A percentile compares a stretch with the other conserved stretches of the same genome.
phyloP scores from a whole-genome alignment of 37 sponge, comb jelly and placozoan genomes.

The Amphimedon queenslandica region DNA sequence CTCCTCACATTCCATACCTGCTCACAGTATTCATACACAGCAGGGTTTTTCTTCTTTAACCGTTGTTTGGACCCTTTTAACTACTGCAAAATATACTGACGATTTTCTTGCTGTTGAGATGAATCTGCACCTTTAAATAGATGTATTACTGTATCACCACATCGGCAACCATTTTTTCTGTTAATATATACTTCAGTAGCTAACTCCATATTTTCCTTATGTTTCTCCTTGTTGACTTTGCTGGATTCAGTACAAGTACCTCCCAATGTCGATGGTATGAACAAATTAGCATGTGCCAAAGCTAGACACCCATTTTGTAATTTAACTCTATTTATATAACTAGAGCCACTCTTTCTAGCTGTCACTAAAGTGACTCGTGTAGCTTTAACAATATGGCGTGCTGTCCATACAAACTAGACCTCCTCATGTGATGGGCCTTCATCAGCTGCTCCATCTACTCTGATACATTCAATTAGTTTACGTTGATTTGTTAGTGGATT shows the following conservation, averaged over 20 bases:
- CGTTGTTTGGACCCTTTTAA: slow-evolving; percentile 28
- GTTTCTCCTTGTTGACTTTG: slow-evolving; percentile 8
- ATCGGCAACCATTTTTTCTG: slow-evolving; percentile 5
- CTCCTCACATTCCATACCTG: too few relatives aligned
- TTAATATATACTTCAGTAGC: slow-evolving; percentile 32
- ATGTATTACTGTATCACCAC: slow-evolving; percentile 30
- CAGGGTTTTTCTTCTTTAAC: slow-evolving; percentile 10
- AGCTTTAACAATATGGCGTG: not conserved
- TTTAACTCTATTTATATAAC: slow-evolving; percentile 32
- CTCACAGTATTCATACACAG: slow-evolving; percentile 4
- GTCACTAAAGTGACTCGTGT: slow-evolving; percentile 16
- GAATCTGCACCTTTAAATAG: slow-evolving; percentile 27
- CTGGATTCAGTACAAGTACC: slow-evolving; percentile 23
- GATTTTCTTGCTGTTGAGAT: not conserved
- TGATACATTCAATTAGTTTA: slow-evolving; percentile 20
- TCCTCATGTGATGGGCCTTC: slow-evolving; percentile 40
- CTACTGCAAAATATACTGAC: slow-evolving; percentile 13
- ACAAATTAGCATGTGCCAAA: slow-evolving; percentile 16
- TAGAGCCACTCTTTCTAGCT: slow-evolving; percentile 25
- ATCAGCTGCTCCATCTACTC: slow-evolving; percentile 31
- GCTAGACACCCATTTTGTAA: slow-evolving; percentile 31
- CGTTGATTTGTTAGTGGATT: not conserved
- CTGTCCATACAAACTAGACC: slow-evolving; percentile 26
- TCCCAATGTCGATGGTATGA: slow-evolving; percentile 28
- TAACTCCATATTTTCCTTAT: slow-evolving; percentile 1